Percentiles rank a stretch among this genome's conserved stretches.
phyloP scores from a whole-genome alignment of 2,888 invertebrate genomes.

The Gnatocerus cornutus region DNA sequence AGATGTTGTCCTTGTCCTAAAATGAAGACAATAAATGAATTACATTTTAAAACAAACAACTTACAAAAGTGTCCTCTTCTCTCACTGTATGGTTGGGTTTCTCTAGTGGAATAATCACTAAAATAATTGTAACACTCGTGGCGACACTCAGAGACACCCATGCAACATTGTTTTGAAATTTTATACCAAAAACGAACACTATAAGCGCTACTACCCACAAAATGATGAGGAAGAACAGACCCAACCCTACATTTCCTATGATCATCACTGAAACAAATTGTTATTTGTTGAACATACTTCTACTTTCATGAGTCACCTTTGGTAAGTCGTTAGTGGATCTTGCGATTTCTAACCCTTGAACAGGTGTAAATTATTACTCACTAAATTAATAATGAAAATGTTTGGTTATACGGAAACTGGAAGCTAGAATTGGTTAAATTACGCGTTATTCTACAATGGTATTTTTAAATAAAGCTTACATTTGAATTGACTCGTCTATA shows the following conservation, averaged over 20 bases:
- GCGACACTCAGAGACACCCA: slow-evolving; percentile 75
- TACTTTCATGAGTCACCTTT: too few relatives aligned
- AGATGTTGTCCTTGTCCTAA: slow-evolving; percentile 74
- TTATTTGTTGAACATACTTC: neutral
- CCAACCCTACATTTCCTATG: slow-evolving; percentile 75
- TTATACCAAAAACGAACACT: slow-evolving; percentile 78
- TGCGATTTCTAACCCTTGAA: too few relatives aligned
- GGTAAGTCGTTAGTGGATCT: too few relatives aligned
- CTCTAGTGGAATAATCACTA: slow-evolving; percentile 76
- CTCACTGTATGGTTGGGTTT: slow-evolving; percentile 50
- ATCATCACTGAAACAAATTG: slow-evolving; percentile 35
- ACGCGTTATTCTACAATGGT: neutral
- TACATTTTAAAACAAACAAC: neutral
- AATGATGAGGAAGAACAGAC: slow-evolving; percentile 78
- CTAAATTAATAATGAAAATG: too few relatives aligned
- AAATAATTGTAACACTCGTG: slow-evolving; percentile 74
- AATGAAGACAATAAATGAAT: slow-evolving; percentile 53
- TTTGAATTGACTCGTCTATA: neutral
- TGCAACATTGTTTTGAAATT: slow-evolving; percentile 79
- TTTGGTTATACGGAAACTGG: neutral
- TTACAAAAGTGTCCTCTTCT: slow-evolving; percentile 46
- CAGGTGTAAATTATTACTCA: too few relatives aligned
- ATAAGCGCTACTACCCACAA: slow-evolving; percentile 78
- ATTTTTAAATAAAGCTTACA: neutral
- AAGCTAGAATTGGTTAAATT: neutral